Conservation (phyloP, 2,888 invertebrate genomes). For the Agelastica alni region DNA sequence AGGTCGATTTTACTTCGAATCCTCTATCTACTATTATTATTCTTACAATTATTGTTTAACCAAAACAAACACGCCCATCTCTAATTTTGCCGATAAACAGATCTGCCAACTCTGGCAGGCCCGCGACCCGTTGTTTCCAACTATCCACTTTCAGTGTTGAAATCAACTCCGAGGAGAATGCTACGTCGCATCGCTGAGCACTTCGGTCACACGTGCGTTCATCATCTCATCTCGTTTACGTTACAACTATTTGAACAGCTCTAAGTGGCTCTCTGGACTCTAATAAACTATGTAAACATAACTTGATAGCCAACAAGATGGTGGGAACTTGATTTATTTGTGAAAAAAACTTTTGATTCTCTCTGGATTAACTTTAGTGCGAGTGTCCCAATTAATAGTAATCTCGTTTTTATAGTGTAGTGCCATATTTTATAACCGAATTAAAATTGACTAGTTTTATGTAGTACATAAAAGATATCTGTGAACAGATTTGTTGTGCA, state of each 20-base stretch:
- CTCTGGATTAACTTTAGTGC: conserved; percentile 12
- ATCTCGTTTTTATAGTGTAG: too few relatives aligned
- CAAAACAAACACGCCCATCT: neutral
- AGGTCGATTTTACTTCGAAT: too few relatives aligned
- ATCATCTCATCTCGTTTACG: too few relatives aligned
- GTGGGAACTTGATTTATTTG: conserved; percentile 3
- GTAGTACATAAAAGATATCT: conserved; percentile 9
- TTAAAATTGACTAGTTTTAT: conserved; percentile 11
- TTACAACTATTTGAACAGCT: too few relatives aligned
- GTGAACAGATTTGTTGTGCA: conserved; percentile 16
- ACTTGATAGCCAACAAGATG: conserved; percentile 7
- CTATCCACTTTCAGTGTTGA: conserved; percentile 19
- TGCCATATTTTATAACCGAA: neutral
- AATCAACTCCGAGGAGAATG: conserved; percentile 7
- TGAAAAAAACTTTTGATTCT: conserved; percentile 1
- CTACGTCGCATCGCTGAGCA: conserved; percentile 2
- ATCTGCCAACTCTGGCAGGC: neutral
- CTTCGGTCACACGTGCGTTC: conserved; percentile 12
- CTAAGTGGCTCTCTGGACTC: too few relatives aligned
- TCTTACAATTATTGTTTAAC: too few relatives aligned
- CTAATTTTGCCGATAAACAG: neutral
- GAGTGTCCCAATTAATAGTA: conserved; percentile 1
- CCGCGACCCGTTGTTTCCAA: neutral
- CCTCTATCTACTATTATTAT: too few relatives aligned
- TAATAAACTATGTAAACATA: conserved; percentile 9